Base-by-base conservation (phyloP, 2,797 vertebrate genomes). In the Bryconaethiops microstoma region DNA sequence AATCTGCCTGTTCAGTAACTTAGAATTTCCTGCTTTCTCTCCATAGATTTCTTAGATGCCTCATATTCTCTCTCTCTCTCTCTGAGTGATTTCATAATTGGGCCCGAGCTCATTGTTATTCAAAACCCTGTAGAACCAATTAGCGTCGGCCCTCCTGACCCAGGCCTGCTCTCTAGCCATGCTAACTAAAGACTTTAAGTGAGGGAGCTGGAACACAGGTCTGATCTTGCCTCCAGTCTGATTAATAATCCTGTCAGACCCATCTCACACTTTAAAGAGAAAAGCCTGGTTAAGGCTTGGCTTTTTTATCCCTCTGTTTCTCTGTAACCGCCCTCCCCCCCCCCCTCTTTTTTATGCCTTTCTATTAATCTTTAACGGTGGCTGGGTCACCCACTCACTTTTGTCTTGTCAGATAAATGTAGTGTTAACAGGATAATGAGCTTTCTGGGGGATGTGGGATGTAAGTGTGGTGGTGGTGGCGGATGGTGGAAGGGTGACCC, bases 381-480 rank as follows among this genome's bases (percentile, higher is more conserved):
- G 92, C 94, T 92, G 86, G 93, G 94, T 92, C 94, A 92, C 92
- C 91, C 90, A 90, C 92, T 93, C 92, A 90, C 92, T 93, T 94
- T 94, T 94, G 95, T 95, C 96, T 95, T 96, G 96, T 96, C 95
- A 95, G 95, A 95, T 96, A 96, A 96, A 96, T 96, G 95, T 96
- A 93, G 91, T 94, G 94, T 94, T 96, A 96, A 97, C 95, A 95
- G 94, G 95, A 95, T 97, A 96, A 97, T 95, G 95, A 97, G 92
- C 92, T 90, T 77, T 82, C 74, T 52, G 83, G 81, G 68, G 79
- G 72, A 23, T 77, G 19, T 4, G 77, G 60, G 65, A 52, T 48
- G 81, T 8, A n/a, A 7, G 79, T 59, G 74, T 45, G 39, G 64
- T 52, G 57, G 59, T 52, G 77, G n/a, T 17, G 21, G 19, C 9